These are phyloP conservation scores for Lethenteron reissneri DNA, from an alignment of 2,113 vertebrate species.

Conservation along the genomic window DNA sequence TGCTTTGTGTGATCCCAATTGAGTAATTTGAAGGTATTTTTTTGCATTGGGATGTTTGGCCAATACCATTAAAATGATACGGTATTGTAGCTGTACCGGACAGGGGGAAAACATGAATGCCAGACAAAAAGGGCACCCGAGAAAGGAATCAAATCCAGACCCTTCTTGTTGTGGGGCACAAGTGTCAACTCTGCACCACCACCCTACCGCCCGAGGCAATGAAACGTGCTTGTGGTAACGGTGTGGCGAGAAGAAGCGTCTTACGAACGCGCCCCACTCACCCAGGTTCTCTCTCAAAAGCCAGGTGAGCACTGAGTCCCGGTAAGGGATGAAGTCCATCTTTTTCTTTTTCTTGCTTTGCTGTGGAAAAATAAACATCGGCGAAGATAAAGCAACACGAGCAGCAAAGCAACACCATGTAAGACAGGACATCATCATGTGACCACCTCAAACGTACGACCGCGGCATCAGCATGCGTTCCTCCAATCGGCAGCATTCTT, in stretches of 20 bases:
- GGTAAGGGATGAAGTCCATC: slow-evolving; percentile 83
- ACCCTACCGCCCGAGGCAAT: background rate
- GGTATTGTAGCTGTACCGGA: background rate
- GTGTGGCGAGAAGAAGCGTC: slow-evolving; percentile 4
- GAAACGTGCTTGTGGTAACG: slow-evolving; percentile 7
- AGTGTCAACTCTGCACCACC: background rate
- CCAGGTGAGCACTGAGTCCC: slow-evolving; percentile 95
- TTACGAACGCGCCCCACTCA: slow-evolving; percentile 19
- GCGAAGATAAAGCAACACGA: too few species aligned
- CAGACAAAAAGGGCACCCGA: too few species aligned
- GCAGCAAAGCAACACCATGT: too few species aligned
- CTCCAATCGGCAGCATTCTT: too few species aligned
- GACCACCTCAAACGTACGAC: too few species aligned
- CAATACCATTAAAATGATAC: background rate
- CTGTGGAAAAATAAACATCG: slow-evolving; percentile 14
- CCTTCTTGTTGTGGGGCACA: slow-evolving; percentile 16
- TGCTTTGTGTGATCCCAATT: too few species aligned
- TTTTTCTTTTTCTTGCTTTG: slow-evolving; percentile 99
- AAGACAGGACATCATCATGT: too few species aligned
- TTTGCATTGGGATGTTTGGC: background rate
- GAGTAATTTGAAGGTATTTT: too few species aligned
- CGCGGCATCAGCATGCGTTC: too few species aligned
- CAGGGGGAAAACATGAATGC: too few species aligned
- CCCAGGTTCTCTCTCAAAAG: slow-evolving; percentile 92
- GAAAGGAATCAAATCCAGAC: background rate